phyloP scores from a whole-genome alignment of 1,140 invertebrate genomes.

The Euura lappo region DNA sequence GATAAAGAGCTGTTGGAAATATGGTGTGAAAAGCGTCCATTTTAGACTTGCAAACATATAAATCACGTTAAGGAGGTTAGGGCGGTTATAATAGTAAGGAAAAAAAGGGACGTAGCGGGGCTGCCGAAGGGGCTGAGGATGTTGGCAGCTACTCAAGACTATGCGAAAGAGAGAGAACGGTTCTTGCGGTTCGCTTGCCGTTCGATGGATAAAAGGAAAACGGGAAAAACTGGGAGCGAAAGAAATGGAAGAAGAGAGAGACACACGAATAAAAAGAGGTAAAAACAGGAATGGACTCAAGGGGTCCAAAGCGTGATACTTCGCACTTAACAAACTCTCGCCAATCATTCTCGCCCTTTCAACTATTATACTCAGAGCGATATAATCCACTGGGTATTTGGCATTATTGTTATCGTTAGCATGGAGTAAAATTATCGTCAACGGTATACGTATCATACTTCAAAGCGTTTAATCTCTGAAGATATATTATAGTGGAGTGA shows the following conservation, averaged over 20 bases:
- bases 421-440: too few relatives aligned
- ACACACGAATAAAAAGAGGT: too few relatives aligned
- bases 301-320: neutral
- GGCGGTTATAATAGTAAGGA: neutral
- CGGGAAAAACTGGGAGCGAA: neutral
- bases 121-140: neutral
- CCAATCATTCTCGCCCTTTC: neutral
- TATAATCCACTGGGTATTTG: too few relatives aligned
- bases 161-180: too few relatives aligned
- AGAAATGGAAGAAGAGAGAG: neutral
- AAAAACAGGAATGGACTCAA: neutral
- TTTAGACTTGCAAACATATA: constrained; percentile 4
- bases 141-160: neutral
- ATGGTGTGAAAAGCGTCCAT: constrained; percentile 4
- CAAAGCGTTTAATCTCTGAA: too few relatives aligned
- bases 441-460: too few relatives aligned
- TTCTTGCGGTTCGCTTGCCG: too few relatives aligned
- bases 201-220: neutral
- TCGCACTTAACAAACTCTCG: neutral
- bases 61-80: neutral
- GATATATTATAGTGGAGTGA: too few relatives aligned
- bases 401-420: too few relatives aligned
- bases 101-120: neutral
- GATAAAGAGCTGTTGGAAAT: neutral
- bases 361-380: too few relatives aligned